Base-by-base conservation (phyloP, 2,797 vertebrate species). In the Tragopan temminckii region DNA sequence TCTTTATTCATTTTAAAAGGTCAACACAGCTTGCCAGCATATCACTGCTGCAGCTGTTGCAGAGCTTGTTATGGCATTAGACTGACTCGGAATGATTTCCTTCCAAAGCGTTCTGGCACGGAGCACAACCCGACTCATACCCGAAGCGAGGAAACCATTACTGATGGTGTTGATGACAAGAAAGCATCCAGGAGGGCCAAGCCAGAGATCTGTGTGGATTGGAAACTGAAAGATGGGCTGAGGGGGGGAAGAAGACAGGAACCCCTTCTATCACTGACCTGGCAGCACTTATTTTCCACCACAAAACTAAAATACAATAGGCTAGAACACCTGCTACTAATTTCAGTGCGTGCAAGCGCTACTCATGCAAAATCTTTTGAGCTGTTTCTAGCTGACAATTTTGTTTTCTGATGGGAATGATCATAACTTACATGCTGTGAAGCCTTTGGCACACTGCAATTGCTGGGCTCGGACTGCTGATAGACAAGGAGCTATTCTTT, bases 21-120 rank as follows among this genome's bases (percentile, higher is more conserved):
- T 96, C 89, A 96, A 46, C 95, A 79, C 87, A 88, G 93, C 91
- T 97, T 97, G 94, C 94, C 93, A 96, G 96, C 85, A 90, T 91
- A 96, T 95, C 95, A 88, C 92, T 91, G 78, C 93, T 93, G 88
- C 88, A 96, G 94, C 97, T 97, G 93, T 94, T 97, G 93, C 90
- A 92, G 75, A 95, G 97, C 94, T 96, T 85, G 95, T 96, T 97
- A 95, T 85, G 94, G 90, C 84, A 95, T 95, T 94, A 94, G 85
- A 84, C 95, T 96, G 96, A 97, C 81, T 97, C 23, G 88, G 90
- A 90, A 85, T 93, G 74, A 95, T 93, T 95, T 96, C 88, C 89
- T 96, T 93, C 90, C 95, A 96, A 89, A 96, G 89, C 40, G 27
- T 74, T 74, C 63, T 97, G 93, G 96, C 94, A 92, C 33, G 4